Conservation (phyloP, 2,113 vertebrate species). For the Sinocyclocheilus rhinocerous region DNA sequence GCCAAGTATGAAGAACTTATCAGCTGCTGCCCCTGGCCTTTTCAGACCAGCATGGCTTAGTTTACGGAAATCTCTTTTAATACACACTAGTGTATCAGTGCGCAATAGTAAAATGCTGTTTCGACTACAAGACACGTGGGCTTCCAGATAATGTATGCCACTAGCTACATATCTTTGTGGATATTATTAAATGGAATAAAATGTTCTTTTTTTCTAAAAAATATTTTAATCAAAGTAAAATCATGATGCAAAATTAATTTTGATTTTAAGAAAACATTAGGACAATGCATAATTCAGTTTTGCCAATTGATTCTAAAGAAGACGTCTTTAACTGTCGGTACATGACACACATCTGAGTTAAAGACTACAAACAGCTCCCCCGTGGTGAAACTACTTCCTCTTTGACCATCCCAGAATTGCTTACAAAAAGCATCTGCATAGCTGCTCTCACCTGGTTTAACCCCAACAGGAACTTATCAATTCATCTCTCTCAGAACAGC, state of each 20-base stretch:
- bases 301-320: background rate
- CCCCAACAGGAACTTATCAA: slow-evolving; percentile 92
- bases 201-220: background rate
- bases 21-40: slow-evolving; percentile 54
- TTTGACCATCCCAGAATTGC: slow-evolving; percentile 1
- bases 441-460: slow-evolving; percentile 78
- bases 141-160: slow-evolving; percentile 11
- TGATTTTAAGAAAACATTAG: background rate
- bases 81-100: slow-evolving; percentile 42
- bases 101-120: slow-evolving; percentile 39
- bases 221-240: background rate
- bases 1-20: slow-evolving; percentile 69
- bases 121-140: background rate
- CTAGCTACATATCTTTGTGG: background rate
- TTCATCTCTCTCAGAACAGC: slow-evolving; percentile 87
- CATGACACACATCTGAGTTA: background rate
- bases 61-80: slow-evolving; percentile 56
- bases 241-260: background rate
- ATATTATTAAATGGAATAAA: background rate
- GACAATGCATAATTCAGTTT: background rate
- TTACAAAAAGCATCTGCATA: slow-evolving; percentile 59
- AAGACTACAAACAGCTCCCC: slow-evolving; percentile 38
- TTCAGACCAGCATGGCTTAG: slow-evolving; percentile 41
- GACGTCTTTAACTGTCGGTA: background rate
- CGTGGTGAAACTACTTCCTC: slow-evolving; percentile 49